These are phyloP conservation scores for Oxycera nigricornis DNA, from an alignment of 2,888 invertebrate species.

Conservation along the genomic window DNA sequence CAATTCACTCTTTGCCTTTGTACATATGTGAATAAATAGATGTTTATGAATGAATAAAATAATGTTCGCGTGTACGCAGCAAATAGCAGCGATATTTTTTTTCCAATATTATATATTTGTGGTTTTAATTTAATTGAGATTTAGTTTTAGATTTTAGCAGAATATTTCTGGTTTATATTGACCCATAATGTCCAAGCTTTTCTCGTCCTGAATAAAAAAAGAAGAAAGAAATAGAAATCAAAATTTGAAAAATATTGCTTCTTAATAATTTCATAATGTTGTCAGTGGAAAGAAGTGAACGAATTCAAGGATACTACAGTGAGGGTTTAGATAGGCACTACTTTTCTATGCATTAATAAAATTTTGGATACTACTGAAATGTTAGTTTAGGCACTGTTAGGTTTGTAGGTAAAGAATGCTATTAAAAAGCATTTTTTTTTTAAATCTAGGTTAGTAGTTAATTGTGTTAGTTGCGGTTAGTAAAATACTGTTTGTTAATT, in stretches of 20 bases:
- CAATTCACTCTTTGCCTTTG: not conserved
- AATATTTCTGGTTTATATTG: slow-evolving; percentile 83
- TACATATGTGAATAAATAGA: slow-evolving; percentile 19
- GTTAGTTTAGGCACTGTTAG: too few species aligned
- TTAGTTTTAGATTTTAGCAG: slow-evolving; percentile 65
- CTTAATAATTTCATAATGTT: slow-evolving; percentile 16
- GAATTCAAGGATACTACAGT: too few species aligned
- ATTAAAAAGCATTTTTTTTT: too few species aligned
- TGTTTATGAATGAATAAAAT: slow-evolving; percentile 29
- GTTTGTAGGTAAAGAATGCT: too few species aligned
- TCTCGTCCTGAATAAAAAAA: slow-evolving; percentile 69
- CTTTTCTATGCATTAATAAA: too few species aligned
- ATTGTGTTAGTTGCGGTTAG: not conserved
- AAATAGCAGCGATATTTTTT: slow-evolving; percentile 42
- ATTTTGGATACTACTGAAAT: too few species aligned
- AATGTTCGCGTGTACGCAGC: slow-evolving; percentile 33
- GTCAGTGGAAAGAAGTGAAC: too few species aligned
- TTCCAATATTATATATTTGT: slow-evolving; percentile 40
- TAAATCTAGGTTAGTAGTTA: not conserved
- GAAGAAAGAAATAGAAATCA: slow-evolving; percentile 46
- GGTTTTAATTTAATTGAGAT: slow-evolving; percentile 48
- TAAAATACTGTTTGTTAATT: not conserved
- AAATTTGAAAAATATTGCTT: slow-evolving; percentile 30
- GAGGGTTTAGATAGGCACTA: too few species aligned
- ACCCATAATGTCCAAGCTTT: slow-evolving; percentile 79